phyloP scores from a whole-genome alignment of 2,888 invertebrate species.

The Drosophila eohydei region DNA sequence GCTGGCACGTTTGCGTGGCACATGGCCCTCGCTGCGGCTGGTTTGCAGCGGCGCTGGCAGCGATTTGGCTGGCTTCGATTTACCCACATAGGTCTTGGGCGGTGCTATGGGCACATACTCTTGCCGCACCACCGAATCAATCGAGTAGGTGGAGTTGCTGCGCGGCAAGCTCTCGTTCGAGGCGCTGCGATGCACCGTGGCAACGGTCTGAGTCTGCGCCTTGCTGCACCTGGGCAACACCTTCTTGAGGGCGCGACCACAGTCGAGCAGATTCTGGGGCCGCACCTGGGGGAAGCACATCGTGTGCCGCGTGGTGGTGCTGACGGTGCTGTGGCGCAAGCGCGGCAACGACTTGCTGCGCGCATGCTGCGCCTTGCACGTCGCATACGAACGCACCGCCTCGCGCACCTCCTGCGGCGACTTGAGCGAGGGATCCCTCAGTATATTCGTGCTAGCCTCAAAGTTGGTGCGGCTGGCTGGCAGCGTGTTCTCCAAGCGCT shows the following conservation, averaged over 20 bases:
- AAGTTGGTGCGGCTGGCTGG: conserved; percentile 82
- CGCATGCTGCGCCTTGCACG: conserved; percentile 74
- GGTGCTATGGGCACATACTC: conserved; percentile 61
- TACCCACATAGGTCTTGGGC: conserved; percentile 64
- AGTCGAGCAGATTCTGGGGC: conserved; percentile 58
- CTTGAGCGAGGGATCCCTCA: conserved; percentile 86
- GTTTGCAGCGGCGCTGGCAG: conserved; percentile 44
- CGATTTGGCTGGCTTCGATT: conserved; percentile 33
- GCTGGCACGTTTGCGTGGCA: conserved; percentile 78
- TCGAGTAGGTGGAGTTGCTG: conserved; percentile 84
- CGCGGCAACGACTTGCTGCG: conserved; percentile 84
- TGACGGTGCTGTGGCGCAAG: conserved; percentile 64
- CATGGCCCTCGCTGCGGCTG: conserved; percentile 76
- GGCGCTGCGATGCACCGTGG: conserved; percentile 52
- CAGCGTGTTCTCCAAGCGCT: conserved; percentile 85
- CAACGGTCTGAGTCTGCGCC: conserved; percentile 54
- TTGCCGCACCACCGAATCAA: conserved; percentile 82
- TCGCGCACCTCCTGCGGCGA: conserved; percentile 87
- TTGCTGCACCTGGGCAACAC: conserved; percentile 45
- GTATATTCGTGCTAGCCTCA: conserved; percentile 84
- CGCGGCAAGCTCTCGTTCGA: conserved; percentile 83
- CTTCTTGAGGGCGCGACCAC: conserved; percentile 53
- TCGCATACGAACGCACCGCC: conserved; percentile 84
- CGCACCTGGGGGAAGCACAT: conserved; percentile 74
- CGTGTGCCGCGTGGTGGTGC: conserved; percentile 75